Conservation (phyloP, 2,113 vertebrate species). For the Psammodynastes pulverulentus region DNA sequence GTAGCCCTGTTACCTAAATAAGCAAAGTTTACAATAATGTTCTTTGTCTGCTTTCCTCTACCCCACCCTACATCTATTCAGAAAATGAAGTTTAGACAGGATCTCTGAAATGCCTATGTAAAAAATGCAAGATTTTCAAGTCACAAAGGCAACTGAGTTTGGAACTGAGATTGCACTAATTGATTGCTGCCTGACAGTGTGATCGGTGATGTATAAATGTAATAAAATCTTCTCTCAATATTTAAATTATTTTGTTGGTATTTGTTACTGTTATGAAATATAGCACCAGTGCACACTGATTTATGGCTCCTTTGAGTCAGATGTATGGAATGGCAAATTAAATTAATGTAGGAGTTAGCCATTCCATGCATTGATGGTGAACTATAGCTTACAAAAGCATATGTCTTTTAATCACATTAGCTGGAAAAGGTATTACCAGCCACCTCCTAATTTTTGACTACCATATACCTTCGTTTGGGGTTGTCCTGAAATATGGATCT, state of each 20-base stretch:
- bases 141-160: not conserved
- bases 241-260: not conserved
- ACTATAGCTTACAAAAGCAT: not conserved
- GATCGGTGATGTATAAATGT: not conserved
- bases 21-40: not conserved
- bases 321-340: not conserved
- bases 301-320: not conserved
- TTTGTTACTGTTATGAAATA: not conserved
- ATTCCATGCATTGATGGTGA: not conserved
- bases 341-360: not conserved
- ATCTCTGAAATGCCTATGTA: not conserved
- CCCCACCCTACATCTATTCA: not conserved
- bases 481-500: not conserved
- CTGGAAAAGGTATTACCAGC: too few relatives aligned
- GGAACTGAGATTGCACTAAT: not conserved
- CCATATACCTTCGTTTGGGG: not conserved
- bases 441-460: too few relatives aligned
- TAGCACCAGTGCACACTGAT: not conserved
- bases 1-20: not conserved
- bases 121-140: not conserved
- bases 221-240: not conserved
- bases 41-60: not conserved
- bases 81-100: not conserved
- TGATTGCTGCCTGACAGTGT: not conserved
- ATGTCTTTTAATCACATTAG: too few relatives aligned